phyloP scores from a whole-genome alignment of 2,888 invertebrate genomes.

The Plagiodera versicolora region DNA sequence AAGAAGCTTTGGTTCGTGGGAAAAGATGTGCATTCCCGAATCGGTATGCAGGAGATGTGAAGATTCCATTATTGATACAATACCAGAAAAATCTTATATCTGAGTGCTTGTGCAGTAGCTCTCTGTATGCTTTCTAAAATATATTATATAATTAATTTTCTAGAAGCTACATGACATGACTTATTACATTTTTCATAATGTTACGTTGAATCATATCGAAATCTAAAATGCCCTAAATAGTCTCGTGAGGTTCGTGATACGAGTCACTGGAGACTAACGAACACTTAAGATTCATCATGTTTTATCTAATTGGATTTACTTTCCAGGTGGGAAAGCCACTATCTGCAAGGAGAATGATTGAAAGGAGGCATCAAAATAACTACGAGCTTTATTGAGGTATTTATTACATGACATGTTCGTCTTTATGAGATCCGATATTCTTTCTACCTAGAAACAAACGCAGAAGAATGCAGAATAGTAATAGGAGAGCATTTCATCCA shows the following conservation, averaged over 20 bases:
- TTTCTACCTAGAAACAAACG: neutral
- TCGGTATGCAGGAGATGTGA: too few relatives aligned
- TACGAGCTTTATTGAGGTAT: constrained; percentile 1
- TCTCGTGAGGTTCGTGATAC: neutral
- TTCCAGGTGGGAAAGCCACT: neutral
- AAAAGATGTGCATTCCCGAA: neutral
- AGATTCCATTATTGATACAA: too few relatives aligned
- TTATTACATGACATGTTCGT: neutral
- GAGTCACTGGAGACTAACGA: constrained; percentile 2
- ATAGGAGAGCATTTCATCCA: neutral
- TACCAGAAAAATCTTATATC: too few relatives aligned
- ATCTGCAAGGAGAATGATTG: neutral
- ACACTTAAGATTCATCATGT: neutral
- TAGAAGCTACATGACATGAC: too few relatives aligned
- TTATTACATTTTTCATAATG: too few relatives aligned
- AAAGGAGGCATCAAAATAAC: neutral
- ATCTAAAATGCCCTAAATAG: too few relatives aligned
- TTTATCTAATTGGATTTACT: neutral
- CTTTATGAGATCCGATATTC: neutral
- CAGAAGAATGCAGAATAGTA: neutral
- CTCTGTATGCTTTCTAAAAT: too few relatives aligned
- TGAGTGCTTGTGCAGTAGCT: too few relatives aligned
- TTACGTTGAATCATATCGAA: too few relatives aligned
- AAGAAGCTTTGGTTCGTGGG: neutral
- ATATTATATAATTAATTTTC: too few relatives aligned